These are phyloP conservation scores for Pseudolaguvia tuberculata DNA, from an alignment of 2,113 vertebrate genomes.

Conservation along the genomic window DNA sequence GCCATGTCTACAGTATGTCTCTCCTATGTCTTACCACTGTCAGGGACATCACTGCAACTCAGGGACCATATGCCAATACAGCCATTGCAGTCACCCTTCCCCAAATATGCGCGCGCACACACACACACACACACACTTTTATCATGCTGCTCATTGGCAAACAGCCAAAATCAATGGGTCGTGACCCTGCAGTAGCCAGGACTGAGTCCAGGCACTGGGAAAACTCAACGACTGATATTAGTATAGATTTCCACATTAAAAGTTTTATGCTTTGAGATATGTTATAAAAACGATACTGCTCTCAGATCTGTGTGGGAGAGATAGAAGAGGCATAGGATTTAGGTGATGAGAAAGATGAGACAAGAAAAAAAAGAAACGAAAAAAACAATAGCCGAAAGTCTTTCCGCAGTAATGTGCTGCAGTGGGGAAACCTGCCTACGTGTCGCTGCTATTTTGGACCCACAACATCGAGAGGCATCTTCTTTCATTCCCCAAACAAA, in stretches of 20 bases:
- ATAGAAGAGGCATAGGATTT: background rate
- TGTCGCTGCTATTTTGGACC: conserved; percentile 30
- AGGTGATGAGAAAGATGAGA: conserved; percentile 17
- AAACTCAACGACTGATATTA: conserved; percentile 1
- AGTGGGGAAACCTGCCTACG: conserved; percentile 37
- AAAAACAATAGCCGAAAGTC: conserved; percentile 46
- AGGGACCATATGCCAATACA: conserved; percentile 23
- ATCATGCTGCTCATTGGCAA: conserved; percentile 11
- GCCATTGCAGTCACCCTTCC: conserved; percentile 46
- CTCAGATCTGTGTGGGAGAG: background rate
- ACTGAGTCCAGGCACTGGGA: conserved; percentile 25
- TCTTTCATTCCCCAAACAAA: conserved; percentile 16
- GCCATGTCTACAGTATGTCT: conserved; percentile 24
- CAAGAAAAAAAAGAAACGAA: conserved; percentile 20
- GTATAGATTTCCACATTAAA: too few relatives aligned
- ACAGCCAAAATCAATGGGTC: conserved; percentile 57
- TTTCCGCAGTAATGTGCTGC: conserved; percentile 58
- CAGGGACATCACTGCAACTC: conserved; percentile 37
- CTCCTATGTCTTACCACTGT: conserved; percentile 46
- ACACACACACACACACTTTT: background rate
- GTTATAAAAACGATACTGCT: background rate
- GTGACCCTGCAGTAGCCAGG: conserved; percentile 46
- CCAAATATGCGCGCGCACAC: conserved; percentile 41
- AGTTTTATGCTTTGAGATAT: background rate
- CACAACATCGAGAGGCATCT: background rate